Conservation (phyloP, 2,113 vertebrate species). For the Campylomormyrus numenius region DNA sequence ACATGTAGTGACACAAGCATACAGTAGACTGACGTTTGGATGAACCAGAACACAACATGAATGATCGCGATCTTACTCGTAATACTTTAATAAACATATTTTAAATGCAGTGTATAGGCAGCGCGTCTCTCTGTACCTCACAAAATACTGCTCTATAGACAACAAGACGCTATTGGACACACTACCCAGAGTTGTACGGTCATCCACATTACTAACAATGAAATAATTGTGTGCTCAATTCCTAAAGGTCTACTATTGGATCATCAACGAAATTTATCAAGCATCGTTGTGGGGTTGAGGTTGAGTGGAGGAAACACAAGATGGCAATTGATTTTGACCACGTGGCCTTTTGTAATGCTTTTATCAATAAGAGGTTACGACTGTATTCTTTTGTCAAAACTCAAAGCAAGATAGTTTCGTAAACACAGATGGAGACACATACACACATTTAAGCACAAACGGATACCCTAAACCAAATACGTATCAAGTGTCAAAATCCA, state of each 20-base stretch:
- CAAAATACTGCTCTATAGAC: slow-evolving; percentile 27
- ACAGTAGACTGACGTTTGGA: background rate
- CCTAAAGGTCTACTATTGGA: background rate
- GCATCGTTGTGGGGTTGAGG: background rate
- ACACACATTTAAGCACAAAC: background rate
- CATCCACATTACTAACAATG: slow-evolving; percentile 6
- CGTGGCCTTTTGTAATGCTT: background rate
- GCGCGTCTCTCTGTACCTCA: background rate
- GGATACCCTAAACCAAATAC: background rate
- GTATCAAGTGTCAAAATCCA: background rate
- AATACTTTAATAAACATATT: background rate
- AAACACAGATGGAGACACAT: background rate
- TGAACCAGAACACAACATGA: background rate
- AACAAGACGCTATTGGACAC: background rate
- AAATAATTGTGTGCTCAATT: background rate
- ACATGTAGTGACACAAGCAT: background rate
- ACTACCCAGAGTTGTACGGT: slow-evolving; percentile 14
- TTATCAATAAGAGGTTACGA: background rate
- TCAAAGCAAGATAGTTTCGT: background rate
- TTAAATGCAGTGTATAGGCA: background rate
- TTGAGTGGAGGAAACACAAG: background rate
- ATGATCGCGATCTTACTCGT: background rate
- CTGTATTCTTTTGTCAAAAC: background rate
- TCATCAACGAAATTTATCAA: background rate
- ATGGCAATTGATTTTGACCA: background rate